Conservation (phyloP, 2,113 vertebrate species). For the Sigmodon hispidus region DNA sequence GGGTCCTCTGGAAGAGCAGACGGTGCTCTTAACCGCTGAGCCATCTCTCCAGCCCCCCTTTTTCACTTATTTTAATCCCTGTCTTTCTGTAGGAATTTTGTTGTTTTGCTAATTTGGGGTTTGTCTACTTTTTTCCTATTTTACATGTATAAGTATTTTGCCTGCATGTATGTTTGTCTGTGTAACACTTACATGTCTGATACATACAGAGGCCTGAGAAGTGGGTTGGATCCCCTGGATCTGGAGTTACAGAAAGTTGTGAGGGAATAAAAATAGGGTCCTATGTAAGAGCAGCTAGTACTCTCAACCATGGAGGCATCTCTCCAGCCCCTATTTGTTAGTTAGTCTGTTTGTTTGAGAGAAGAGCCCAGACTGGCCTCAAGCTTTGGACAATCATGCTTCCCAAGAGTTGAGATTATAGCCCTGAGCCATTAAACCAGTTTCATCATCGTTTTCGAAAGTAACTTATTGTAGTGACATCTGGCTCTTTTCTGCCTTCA, state of each 20-base stretch:
- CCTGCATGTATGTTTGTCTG: neutral
- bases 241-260: neutral
- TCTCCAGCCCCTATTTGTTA: neutral
- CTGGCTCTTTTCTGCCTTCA: conserved; percentile 9
- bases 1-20: too few species aligned
- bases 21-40: too few species aligned
- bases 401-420: neutral
- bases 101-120: neutral
- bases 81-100: neutral
- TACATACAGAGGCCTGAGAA: neutral
- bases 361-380: neutral
- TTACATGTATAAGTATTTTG: neutral
- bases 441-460: neutral
- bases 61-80: conserved; percentile 28
- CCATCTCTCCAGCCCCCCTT: too few species aligned
- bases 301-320: neutral
- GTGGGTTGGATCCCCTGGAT: neutral
- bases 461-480: neutral
- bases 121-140: neutral
- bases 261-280: too few species aligned
- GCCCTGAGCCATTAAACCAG: neutral
- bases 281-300: neutral
- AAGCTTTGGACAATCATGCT: neutral
- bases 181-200: too few species aligned
- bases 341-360: neutral